These are phyloP conservation scores for Rotaria magnacalcarata DNA, from an alignment of 2,888 invertebrate genomes.

Conservation along the genomic window DNA sequence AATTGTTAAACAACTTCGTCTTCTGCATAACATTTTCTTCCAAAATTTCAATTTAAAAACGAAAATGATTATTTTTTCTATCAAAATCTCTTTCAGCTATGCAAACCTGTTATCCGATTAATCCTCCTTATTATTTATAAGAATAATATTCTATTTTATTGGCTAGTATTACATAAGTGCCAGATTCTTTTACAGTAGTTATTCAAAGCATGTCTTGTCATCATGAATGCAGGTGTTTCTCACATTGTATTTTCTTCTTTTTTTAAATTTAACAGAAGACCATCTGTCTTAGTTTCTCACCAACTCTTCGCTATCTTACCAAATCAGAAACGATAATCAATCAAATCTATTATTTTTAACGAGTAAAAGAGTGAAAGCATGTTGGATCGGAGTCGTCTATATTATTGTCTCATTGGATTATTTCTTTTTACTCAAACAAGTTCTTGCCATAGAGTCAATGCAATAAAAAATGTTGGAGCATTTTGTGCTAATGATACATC, in stretches of 20 bases:
- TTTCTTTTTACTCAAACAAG: neutral
- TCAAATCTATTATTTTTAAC: neutral
- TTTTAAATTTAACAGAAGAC: neutral
- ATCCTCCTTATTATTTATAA: too few species aligned
- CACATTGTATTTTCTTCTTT: neutral
- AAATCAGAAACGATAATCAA: neutral
- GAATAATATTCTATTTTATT: too few species aligned
- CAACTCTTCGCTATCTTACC: neutral
- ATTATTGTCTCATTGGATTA: neutral
- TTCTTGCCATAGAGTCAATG: neutral
- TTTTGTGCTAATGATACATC: constrained; percentile 35
- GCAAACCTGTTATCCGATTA: too few species aligned
- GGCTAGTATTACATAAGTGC: too few species aligned
- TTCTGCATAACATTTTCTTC: too few species aligned
- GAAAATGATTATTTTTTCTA: too few species aligned
- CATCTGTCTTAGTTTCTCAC: neutral
- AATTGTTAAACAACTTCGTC: too few species aligned
- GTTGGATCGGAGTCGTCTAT: neutral
- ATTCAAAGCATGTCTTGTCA: neutral
- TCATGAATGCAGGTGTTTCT: too few species aligned
- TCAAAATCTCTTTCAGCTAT: too few species aligned
- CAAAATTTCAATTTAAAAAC: too few species aligned
- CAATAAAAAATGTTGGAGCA: neutral
- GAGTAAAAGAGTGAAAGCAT: neutral
- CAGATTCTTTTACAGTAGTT: too few species aligned